Percentiles rank a stretch among this genome's conserved stretches.
Conservation (phyloP, 2,113 vertebrate species). For the Egretta garzetta region DNA sequence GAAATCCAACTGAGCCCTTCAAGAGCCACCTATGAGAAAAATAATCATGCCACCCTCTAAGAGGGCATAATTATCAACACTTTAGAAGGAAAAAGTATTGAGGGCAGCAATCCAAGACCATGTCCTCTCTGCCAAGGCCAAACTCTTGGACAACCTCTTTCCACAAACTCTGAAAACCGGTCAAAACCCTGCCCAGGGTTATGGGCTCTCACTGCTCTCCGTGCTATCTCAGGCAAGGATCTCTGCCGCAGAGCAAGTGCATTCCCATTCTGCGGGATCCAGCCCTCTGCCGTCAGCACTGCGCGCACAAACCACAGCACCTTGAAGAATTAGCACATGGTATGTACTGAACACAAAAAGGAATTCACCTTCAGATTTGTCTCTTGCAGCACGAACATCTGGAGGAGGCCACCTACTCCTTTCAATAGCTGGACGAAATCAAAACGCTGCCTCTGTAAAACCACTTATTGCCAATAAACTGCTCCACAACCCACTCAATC, state of each 20-base stretch:
- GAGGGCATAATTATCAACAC: background rate
- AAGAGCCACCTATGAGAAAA: background rate
- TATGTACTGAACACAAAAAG: background rate
- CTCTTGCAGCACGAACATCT: background rate
- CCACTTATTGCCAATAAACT: fast-evolving
- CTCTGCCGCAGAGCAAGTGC: background rate
- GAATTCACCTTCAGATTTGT: background rate
- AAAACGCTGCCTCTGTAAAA: background rate
- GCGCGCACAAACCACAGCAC: background rate
- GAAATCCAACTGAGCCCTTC: background rate
- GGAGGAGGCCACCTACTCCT: background rate
- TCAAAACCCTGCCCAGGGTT: background rate
- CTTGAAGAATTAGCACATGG: background rate
- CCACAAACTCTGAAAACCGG: background rate
- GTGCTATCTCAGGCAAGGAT: background rate
- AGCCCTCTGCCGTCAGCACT: background rate
- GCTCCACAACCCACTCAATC: no score
- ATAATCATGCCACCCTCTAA: background rate
- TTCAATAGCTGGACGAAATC: fast-evolving
- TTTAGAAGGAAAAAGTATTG: background rate
- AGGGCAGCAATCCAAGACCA: background rate
- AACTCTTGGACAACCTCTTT: background rate
- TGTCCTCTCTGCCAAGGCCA: background rate
- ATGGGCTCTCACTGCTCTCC: background rate
- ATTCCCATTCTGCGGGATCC: background rate